These are phyloP conservation scores for Listronotus oregonensis DNA, from an alignment of 1,140 invertebrate genomes.

Conservation along the genomic window DNA sequence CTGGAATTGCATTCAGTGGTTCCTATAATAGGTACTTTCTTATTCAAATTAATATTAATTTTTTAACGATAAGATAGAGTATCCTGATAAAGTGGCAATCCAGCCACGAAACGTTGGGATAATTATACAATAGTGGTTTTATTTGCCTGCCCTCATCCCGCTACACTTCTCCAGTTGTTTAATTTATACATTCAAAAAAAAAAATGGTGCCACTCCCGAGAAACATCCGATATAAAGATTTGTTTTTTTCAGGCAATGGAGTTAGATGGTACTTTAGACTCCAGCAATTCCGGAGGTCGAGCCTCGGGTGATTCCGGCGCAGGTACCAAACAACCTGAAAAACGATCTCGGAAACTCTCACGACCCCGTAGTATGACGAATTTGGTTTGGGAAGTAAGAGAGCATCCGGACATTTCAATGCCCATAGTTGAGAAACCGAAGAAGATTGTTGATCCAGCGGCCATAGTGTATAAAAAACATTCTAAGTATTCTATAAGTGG, in stretches of 20 bases:
- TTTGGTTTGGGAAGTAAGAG: constrained; percentile 72
- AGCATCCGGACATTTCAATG: constrained; percentile 54
- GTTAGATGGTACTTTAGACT: constrained; percentile 79
- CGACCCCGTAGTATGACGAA: constrained; percentile 84
- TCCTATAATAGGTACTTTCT: too few relatives aligned
- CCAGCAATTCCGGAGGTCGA: constrained; percentile 83
- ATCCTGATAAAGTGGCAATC: too few relatives aligned
- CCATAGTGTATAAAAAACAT: constrained; percentile 53
- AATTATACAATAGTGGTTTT: too few relatives aligned
- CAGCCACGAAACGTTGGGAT: too few relatives aligned
- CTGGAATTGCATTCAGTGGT: too few relatives aligned
- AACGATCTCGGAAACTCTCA: constrained; percentile 74
- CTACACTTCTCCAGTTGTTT: too few relatives aligned
- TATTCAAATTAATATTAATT: too few relatives aligned
- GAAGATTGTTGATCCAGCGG: constrained; percentile 47
- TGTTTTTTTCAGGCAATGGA: constrained; percentile 70
- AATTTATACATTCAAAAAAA: too few relatives aligned
- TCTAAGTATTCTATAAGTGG: constrained; percentile 51
- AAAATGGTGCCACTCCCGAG: too few relatives aligned
- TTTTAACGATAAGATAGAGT: too few relatives aligned
- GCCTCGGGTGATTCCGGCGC: constrained; percentile 80
- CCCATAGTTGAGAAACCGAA: constrained; percentile 51
- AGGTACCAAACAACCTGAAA: constrained; percentile 79
- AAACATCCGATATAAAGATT: too few relatives aligned
- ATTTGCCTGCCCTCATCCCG: too few relatives aligned